A percentile compares a stretch with the other conserved stretches of the same genome.
These are phyloP conservation scores for Oreocharis arfaki DNA, from an alignment of 2,113 vertebrate genomes.

Conservation along the genomic window DNA sequence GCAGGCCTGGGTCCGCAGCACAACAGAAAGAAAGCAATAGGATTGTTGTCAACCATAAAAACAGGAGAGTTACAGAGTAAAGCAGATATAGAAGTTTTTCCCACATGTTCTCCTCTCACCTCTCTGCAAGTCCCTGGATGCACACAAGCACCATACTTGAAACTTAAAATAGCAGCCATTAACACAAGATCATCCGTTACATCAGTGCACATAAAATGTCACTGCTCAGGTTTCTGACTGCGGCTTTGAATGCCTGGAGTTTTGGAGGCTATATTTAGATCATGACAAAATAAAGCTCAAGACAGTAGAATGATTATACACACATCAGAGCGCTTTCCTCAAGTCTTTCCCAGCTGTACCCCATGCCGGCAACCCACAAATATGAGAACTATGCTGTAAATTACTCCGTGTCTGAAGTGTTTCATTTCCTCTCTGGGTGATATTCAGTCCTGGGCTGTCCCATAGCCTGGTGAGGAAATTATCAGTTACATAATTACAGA, in stretches of 20 bases:
- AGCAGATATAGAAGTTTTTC: background rate
- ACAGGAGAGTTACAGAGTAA: background rate
- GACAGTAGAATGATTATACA: conserved; percentile 8
- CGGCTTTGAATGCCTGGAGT: background rate
- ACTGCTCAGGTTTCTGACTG: background rate
- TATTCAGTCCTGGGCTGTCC: conserved; percentile 8
- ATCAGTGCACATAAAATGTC: background rate
- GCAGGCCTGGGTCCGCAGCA: background rate
- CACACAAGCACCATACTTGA: background rate
- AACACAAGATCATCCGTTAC: background rate
- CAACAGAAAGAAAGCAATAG: background rate
- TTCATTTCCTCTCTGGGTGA: conserved; percentile 61
- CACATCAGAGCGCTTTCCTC: background rate
- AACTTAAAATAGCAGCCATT: background rate
- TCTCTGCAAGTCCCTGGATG: background rate
- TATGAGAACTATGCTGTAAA: conserved; percentile 33
- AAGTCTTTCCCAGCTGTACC: conserved; percentile 15
- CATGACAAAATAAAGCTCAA: background rate
- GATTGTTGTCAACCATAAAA: background rate
- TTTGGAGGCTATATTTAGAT: conserved; percentile 34
- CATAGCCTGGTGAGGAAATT: conserved; percentile 38
- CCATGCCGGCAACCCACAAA: background rate
- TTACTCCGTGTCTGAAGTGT: conserved; percentile 13
- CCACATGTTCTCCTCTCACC: background rate
- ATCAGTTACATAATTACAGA: conserved; percentile 52